These are phyloP conservation scores for Therioaphis trifolii DNA, from an alignment of 2,888 invertebrate genomes.

Conservation along the genomic window DNA sequence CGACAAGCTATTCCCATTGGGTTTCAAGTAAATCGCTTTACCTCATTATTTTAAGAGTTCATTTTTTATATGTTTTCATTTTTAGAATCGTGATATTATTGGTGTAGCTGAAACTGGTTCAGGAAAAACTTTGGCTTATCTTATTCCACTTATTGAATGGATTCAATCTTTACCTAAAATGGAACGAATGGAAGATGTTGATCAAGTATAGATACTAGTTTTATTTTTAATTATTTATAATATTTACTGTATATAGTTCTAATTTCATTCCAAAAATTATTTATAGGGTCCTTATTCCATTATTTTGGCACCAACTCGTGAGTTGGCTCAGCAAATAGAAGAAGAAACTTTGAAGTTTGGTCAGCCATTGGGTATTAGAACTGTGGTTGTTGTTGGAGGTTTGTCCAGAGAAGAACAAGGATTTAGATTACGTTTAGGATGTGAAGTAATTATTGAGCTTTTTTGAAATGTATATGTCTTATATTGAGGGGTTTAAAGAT, in stretches of 20 bases:
- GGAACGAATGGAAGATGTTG: constrained; percentile 88
- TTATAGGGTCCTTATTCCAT: constrained; percentile 94
- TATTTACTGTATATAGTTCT: neutral
- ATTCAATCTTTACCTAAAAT: constrained; percentile 97
- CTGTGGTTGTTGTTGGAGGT: constrained; percentile 98
- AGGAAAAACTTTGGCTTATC: constrained; percentile 98
- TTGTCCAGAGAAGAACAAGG: constrained; percentile 98
- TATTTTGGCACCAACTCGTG: constrained; percentile 98
- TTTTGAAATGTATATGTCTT: neutral
- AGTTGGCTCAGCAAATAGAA: constrained; percentile 98
- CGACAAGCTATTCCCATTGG: constrained; percentile 99
- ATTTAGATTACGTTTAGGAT: constrained; percentile 93
- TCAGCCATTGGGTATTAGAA: constrained; percentile 88
- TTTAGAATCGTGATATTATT: constrained; percentile 95
- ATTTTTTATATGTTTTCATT: constrained; percentile 55
- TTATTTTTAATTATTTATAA: constrained; percentile 6
- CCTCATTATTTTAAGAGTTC: neutral
- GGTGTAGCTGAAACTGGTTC: constrained; percentile 99
- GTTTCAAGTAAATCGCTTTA: constrained; percentile 67
- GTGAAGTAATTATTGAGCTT: constrained; percentile 76
- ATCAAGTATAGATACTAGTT: constrained; percentile 72
- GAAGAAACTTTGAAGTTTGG: constrained; percentile 99
- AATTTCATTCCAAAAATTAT: constrained; percentile 41
- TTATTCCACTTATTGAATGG: constrained; percentile 97
- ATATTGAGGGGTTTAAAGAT: neutral